Evolutionary conservation across 2,113 vertebrate genomes (phyloP), one percentile per base, ranked within the genome.

Genomic region (Charina bottae): DNA sequence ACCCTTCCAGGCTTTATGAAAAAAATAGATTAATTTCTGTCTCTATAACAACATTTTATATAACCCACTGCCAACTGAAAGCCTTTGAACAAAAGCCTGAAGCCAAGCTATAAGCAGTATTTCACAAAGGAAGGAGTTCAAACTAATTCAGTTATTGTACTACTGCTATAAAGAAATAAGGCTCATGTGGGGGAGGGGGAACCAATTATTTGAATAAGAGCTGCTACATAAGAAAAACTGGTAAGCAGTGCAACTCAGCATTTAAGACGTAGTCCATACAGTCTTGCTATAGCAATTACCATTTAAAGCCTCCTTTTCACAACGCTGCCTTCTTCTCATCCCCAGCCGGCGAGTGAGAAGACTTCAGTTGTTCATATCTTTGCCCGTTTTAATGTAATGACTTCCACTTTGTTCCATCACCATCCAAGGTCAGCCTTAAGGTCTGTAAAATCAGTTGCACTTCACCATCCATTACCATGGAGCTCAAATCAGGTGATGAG

Each of bases 1-100:
- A 91, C 92, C 87, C 85, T 94, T 33, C 26, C 90, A 93, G 89
- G 37, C 92, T 93, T 93, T 90, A 92, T 93, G 95, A 90, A 90
- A 6, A 93, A 87, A 95, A 94, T 42, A 90, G 93, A 95, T 96
- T 94, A 84, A 91, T 94, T 93, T 95, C 59, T 23, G 94, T 95
- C 86, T 91, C 90, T 94, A 83, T 72, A 93, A 95, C 49, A 62
- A 93, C 93, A 94, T 93, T 96, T 95, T 91, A 95, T 95, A 89
- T 87, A 58, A 68, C 94, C 90, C 94, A 94, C 95, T 94, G 93
- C 93, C 96, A 95, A 95, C 96, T 96, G 93, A 95, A 95, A 96
- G 55, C 90, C 90, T 97, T 96, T 95, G 88, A 87, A 94, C 90
- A 91, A 96, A 72, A 33, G 56, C 78, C 93, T 94, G 95, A 55